Percentiles rank a stretch among this genome's conserved stretches.
phyloP scores from a whole-genome alignment of 2,113 vertebrate species.

The Prionailurus bengalensis region DNA sequence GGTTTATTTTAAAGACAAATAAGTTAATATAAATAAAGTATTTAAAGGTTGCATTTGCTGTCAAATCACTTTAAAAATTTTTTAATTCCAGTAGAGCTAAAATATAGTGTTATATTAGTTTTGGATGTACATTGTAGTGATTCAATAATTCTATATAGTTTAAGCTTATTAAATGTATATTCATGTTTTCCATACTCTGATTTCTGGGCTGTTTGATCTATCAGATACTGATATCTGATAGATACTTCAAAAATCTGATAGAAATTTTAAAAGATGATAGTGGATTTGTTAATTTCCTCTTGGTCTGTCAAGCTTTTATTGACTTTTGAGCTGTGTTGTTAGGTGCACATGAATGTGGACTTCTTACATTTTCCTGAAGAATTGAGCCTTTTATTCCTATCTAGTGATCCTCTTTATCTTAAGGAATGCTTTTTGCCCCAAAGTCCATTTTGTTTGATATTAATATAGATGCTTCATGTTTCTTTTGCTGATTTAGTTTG shows the following conservation, averaged over 20 bases:
- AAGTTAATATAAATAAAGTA: neutral
- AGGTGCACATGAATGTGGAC: neutral
- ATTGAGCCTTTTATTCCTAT: slow-evolving; percentile 40
- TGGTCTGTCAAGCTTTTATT: slow-evolving; percentile 20
- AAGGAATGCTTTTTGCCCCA: neutral
- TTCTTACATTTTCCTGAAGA: slow-evolving; percentile 16
- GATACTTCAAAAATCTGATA: neutral
- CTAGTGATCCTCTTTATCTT: neutral
- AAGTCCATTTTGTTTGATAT: slow-evolving; percentile 1
- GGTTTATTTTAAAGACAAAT: neutral
- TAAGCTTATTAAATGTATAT: neutral
- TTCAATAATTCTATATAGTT: neutral
- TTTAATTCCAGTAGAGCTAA: neutral
- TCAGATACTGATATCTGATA: neutral
- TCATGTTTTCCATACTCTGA: neutral
- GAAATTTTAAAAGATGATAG: neutral
- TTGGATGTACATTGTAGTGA: neutral
- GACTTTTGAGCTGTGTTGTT: neutral
- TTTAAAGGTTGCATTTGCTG: neutral
- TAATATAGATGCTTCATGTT: slow-evolving; percentile 5
- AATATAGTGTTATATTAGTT: neutral
- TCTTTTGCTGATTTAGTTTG: slow-evolving; percentile 34
- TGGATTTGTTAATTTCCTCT: neutral
- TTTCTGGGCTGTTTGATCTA: neutral
- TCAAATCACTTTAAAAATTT: neutral